Evolutionary conservation across 2,113 vertebrate species (phyloP), one percentile per base, ranked within the genome.

Genomic region (Pterocles burchelli): DNA sequence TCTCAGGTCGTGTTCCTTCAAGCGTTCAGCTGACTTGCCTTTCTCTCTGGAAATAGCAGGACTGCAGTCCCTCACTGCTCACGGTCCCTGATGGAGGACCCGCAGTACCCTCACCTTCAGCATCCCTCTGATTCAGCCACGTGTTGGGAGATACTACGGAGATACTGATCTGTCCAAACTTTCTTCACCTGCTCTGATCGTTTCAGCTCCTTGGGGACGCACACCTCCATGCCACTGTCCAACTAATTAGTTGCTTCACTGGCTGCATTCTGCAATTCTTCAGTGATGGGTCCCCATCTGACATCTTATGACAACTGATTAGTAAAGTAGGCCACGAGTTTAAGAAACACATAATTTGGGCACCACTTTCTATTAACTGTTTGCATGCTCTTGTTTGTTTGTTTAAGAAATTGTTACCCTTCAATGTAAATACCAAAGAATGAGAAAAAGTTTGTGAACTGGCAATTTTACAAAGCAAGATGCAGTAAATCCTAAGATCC

Each of bases 171-270:
- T 77, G 68, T 61, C 84, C 95, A 93, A 94, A 96, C 91, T 97
- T 97, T 92, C 85, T 95, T 98, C 96, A 98, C 97, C 97, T 98
- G 89, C 96, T 96, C 93, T 93, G 92, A 93, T 94, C 90, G 82
- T 95, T 94, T 85, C 58, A 91, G 49, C 54, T 96, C 97, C 97
- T 95, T 88, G 71, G 96, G 90, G 97, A 97, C 83, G 51, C 93
- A 96, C 96, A 98, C 97, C 97, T 96, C 95, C 90, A 94, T 94
- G 96, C 94, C 96, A 97, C 95, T 95, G 95, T 96, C 98, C 98
- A 98, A 95, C 78, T 94, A 95, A 98, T 98, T 98, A 98, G 95
- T 85, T 97, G 98, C 98, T 98, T 98, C 96, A 91, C 94, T 97
- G 97, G 96, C 88, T 96, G 96, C 95, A 76, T 96, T 97, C 93